phyloP scores from a whole-genome alignment of 2,888 invertebrate genomes.

The Antheraea assamensis region DNA sequence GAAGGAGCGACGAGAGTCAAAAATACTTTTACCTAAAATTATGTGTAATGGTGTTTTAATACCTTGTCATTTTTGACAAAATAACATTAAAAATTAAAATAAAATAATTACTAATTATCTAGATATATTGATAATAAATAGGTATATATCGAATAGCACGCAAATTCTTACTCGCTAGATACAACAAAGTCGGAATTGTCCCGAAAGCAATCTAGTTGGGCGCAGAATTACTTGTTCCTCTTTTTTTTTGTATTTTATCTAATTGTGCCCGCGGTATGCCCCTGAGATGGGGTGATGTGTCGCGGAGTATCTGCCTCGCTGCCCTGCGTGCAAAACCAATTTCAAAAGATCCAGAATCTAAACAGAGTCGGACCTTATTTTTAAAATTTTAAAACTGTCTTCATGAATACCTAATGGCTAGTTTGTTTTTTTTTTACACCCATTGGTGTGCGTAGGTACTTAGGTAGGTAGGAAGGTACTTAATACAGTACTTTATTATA shows the following conservation, averaged over 20 bases:
- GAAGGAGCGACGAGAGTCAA: background rate
- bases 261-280: constrained; percentile 71
- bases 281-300: constrained; percentile 73
- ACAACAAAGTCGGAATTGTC: constrained; percentile 30
- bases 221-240: constrained; percentile 53
- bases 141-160: constrained; percentile 10
- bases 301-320: constrained; percentile 56
- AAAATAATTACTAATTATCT: too few relatives aligned
- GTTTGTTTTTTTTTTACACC: too few relatives aligned
- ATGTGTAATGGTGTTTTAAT: too few relatives aligned
- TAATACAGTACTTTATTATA: background rate
- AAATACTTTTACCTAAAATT: too few relatives aligned
- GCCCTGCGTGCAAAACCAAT: constrained; percentile 69
- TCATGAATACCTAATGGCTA: background rate
- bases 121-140: constrained; percentile 46
- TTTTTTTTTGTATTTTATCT: constrained; percentile 71
- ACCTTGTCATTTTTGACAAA: too few relatives aligned
- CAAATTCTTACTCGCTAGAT: background rate
- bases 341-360: constrained; percentile 67
- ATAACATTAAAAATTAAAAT: background rate
- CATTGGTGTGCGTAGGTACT: too few relatives aligned
- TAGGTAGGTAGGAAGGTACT: too few relatives aligned
- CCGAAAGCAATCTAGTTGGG: constrained; percentile 58
- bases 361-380: constrained; percentile 53
- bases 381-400: background rate